Percentiles rank a stretch among this genome's conserved stretches.
Conservation (phyloP, 2,113 vertebrate genomes). For the Pardalotus punctatus region DNA sequence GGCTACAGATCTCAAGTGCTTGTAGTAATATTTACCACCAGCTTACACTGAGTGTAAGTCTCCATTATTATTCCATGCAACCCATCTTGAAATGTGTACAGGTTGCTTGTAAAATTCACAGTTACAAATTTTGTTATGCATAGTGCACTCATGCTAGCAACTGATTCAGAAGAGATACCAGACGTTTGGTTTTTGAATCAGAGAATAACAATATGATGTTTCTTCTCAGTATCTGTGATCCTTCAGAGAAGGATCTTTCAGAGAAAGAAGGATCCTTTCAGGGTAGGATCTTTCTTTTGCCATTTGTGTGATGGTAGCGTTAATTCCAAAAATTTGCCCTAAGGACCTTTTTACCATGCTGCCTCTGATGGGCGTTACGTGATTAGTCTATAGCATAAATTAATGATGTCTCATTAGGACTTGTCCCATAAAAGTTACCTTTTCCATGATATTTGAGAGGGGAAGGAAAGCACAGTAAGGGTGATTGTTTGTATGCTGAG, state of each 20-base stretch:
- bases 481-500: background rate
- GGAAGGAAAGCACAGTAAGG: background rate
- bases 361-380: background rate
- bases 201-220: background rate
- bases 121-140: background rate
- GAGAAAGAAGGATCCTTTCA: too few relatives aligned
- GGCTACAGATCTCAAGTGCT: background rate
- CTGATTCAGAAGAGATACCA: background rate
- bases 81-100: background rate
- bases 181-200: background rate
- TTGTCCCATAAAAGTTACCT: background rate
- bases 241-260: background rate
- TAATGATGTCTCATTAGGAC: background rate
- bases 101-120: background rate
- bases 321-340: background rate
- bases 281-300: background rate
- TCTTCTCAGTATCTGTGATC: background rate
- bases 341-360: background rate
- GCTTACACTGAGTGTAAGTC: background rate
- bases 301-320: background rate
- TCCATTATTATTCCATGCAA: background rate
- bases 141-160: background rate
- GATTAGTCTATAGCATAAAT: background rate
- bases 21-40: background rate
- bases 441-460: background rate